phyloP scores from a whole-genome alignment of 2,797 vertebrate species.

The Sylvilagus floridanus region DNA sequence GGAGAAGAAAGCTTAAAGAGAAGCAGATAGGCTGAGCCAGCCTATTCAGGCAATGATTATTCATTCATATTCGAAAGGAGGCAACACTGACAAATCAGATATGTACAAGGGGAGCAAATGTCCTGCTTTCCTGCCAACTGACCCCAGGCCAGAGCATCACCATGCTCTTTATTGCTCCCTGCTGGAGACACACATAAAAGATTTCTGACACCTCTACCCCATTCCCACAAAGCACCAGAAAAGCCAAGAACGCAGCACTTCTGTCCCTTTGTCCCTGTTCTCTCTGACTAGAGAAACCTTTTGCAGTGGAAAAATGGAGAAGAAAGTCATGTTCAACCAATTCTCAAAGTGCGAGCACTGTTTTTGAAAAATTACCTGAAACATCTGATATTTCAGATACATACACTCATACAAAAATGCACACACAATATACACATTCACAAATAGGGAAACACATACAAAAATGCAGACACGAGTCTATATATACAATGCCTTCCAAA shows the following conservation, averaged over 20 bases:
- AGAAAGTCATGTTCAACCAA: background rate
- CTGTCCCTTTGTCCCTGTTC: background rate
- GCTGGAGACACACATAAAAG: conserved; percentile 64
- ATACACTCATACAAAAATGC: background rate
- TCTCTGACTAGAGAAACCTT: conserved; percentile 43
- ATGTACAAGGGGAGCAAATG: conserved; percentile 17
- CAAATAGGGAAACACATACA: background rate
- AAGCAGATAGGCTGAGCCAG: background rate
- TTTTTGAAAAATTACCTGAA: conserved; percentile 23
- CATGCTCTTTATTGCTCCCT: conserved; percentile 50
- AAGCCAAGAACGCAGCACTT: background rate
- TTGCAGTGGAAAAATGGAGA: conserved; percentile 31
- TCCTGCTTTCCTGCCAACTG: background rate
- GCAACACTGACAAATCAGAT: background rate
- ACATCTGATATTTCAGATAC: background rate
- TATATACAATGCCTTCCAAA: background rate
- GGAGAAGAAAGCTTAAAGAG: background rate
- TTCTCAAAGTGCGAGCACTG: conserved; percentile 2
- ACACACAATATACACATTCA: background rate
- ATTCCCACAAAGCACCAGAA: conserved; percentile 14
- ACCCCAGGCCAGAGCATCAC: fast-evolving
- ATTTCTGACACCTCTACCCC: background rate
- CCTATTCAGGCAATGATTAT: background rate
- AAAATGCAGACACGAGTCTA: background rate
- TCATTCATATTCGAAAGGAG: background rate